Base-by-base conservation (phyloP, 2,797 vertebrate genomes). In the Phrynocephalus guinanensis region DNA sequence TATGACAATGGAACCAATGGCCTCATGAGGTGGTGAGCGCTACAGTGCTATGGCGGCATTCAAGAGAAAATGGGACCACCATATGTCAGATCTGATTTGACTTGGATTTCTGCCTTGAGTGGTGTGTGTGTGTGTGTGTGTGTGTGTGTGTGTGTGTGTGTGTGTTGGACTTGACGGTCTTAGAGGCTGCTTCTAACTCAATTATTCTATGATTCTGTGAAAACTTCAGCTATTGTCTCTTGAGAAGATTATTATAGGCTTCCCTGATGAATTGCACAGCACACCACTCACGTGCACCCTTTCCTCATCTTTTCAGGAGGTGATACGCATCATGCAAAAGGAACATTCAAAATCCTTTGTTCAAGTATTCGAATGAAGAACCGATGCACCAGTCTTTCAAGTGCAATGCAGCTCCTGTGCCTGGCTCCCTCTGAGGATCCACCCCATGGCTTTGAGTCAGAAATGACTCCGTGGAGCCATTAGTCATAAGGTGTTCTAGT, bases 341-440 rank as follows among this genome's bases (percentile, higher is more conserved):
- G 71, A 76, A 63, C 30, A 44, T 5, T 66, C 33, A 28, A 72
- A 75, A 48, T 76, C 72, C 68, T 72, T 71, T 33, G 5, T 63
- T 11, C 24, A 63, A 28, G 83, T 63, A 38, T 84, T 76, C 44
- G 66, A 76, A 76, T 84, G 83, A 84, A 76, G 52, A 84, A 84
- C 66, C 63, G 66, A 84, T 76, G 71, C 83, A 63, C 52, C 63
- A 44, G 66, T 71, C 71, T 76, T 33, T 76, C 20, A 2, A 56
- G 50, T 20, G 11, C n/a, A 30, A 60, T n/a, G 11, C n/a, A 24
- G 22, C 73, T 83, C 20, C n/a, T n/a, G 10, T 6, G 0, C 44
- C 70, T 83, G 24, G 3, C 18, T 33, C 24, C n/a, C 66, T 68
- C 82, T 24, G 30, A 60, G 68, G 50, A 73, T 33, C 44, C 70